Evolutionary conservation across 2,888 invertebrate species (phyloP).

Genomic region (Chloromyia formosa): DNA sequence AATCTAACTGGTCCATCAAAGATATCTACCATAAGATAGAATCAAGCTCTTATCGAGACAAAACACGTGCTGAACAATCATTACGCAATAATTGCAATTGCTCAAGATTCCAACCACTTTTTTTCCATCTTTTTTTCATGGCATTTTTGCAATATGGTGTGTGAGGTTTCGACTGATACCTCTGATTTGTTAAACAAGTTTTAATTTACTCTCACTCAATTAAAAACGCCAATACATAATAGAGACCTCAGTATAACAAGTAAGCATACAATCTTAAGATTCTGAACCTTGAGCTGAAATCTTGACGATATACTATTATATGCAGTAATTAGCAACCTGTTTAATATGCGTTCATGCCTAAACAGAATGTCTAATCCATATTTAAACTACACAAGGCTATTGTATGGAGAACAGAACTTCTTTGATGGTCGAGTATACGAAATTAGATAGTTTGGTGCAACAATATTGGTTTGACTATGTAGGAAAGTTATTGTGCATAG

Average conservation of each 20-base stretch:
- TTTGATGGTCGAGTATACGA: no score
- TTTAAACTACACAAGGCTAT: no score
- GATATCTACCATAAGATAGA: no score
- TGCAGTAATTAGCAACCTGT: neutral
- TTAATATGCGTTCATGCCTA: neutral
- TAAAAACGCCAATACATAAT: no score
- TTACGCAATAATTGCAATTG: neutral
- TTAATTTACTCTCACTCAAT: neutral
- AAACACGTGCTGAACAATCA: neutral
- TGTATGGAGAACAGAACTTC: no score
- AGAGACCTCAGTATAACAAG: no score
- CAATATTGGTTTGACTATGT: no score
- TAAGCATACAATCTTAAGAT: neutral
- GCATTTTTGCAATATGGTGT: neutral
- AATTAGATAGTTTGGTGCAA: no score
- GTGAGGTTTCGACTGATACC: neutral
- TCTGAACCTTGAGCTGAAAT: constrained; percentile 3
- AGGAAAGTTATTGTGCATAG: no score
- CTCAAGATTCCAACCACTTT: neutral
- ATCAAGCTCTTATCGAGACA: no score
- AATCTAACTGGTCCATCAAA: no score
- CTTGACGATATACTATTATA: neutral
- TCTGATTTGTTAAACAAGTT: neutral
- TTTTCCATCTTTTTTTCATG: neutral
- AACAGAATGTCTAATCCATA: no score